Base-by-base conservation (phyloP, 2,888 invertebrate species). In the Teinopalpus imperialis region DNA sequence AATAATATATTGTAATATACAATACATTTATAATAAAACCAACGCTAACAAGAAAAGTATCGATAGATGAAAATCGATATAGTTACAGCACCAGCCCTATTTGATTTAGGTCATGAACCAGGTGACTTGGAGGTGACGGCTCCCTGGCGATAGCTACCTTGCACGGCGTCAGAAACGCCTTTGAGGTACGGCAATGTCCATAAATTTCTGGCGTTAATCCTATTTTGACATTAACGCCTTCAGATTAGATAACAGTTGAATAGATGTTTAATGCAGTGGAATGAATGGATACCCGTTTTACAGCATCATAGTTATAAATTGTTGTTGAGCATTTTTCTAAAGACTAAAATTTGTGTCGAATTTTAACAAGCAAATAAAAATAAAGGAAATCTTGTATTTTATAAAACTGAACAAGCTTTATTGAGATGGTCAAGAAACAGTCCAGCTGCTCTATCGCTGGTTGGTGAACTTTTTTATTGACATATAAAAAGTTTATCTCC, bases 131-230 rank as follows among this genome's bases (percentile, higher is more conserved):
- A 1, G 13, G 5, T 20, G 26, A 26, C 26, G 5, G 16, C 12
- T 34, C 16, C 3, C 5, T 3, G 18, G 26, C 16, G 6, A 9
- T 18, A 24, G 21, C 2, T n/a, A 13, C 23, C 30, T 5, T 2
- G 10, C 34, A 34, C 34, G 8, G 3, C 16, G 1, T 10, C 9
- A 7, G 24, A 23, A n/a, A 8, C 12, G 9, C 10, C 36, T 23
- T 16, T 16, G 16, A 37, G 16, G 3, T 12, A 3, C 32, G 7
- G 7, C 13, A 9, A n/a, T n/a, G 6, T 3, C 20, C 4, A 21
- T 7, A 10, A 21, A 36, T 36, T 36, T 14, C 26, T 10, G 14
- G 26, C 6, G 24, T 24, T 13, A 34, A 34, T 10, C 8, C 21
- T 21, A 21, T 12, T 34, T 10, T 21, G 21, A 12, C n/a, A 12